Evolutionary conservation across 1,140 invertebrate species (phyloP).

Genomic region (Musca vetustissima): DNA sequence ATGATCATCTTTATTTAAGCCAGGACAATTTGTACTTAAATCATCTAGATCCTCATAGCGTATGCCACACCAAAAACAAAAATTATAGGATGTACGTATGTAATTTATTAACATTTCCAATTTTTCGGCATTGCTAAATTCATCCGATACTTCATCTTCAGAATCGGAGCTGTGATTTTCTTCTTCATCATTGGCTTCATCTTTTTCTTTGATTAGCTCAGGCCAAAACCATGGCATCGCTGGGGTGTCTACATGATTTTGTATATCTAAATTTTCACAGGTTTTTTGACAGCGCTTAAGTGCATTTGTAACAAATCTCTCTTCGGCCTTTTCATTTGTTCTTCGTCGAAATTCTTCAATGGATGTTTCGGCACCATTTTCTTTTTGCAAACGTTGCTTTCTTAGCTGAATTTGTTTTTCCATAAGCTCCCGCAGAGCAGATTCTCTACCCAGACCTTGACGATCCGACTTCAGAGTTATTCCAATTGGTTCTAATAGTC

Average conservation of each 20-base stretch:
- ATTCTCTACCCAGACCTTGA: constrained; percentile 71
- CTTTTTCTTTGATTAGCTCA: constrained; percentile 43
- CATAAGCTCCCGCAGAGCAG: constrained; percentile 57
- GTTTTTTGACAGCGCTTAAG: constrained; percentile 67
- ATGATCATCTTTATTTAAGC: constrained; percentile 66
- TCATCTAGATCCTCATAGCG: constrained; percentile 66
- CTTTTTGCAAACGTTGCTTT: constrained; percentile 35
- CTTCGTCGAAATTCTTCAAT: constrained; percentile 64
- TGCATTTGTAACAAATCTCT: constrained; percentile 54
- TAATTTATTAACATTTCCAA: constrained; percentile 68
- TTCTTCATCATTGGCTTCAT: constrained; percentile 30
- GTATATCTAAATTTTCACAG: constrained; percentile 73
- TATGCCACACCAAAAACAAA: constrained; percentile 79
- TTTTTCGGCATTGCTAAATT: constrained; percentile 57
- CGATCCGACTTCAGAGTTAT: constrained; percentile 71
- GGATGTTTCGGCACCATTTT: constrained; percentile 35
- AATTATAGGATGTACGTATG: constrained; percentile 68
- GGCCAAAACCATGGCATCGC: constrained; percentile 72
- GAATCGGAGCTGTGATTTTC: constrained; percentile 39
- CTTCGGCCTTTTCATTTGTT: constrained; percentile 60
- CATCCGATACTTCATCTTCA: constrained; percentile 41
- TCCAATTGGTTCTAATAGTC: constrained; percentile 73
- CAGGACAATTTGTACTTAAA: constrained; percentile 68
- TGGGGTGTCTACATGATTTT: constrained; percentile 60
- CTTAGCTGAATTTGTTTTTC: constrained; percentile 49